phyloP scores from a whole-genome alignment of 2,113 vertebrate species.

The Bolborhynchus lineola region DNA sequence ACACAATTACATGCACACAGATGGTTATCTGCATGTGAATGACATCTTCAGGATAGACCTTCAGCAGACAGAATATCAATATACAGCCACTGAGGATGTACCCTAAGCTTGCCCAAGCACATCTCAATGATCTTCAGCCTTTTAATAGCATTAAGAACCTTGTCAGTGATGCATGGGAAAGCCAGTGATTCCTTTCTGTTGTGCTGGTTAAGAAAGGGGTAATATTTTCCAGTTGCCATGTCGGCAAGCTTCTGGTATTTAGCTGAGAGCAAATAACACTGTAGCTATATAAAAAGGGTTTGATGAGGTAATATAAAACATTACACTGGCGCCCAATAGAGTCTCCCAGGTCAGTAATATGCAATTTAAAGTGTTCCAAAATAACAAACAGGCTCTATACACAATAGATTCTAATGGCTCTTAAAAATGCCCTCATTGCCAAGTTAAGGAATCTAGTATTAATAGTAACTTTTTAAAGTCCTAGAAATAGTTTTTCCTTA shows the following conservation, averaged over 20 bases:
- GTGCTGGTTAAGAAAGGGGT: neutral
- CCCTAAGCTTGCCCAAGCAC: neutral
- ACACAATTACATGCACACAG: rapidly evolving
- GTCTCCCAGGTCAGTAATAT: constrained; percentile 37
- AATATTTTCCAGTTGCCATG: constrained; percentile 44
- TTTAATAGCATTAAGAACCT: neutral
- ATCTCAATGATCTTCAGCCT: neutral
- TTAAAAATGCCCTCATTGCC: neutral
- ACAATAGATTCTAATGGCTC: neutral
- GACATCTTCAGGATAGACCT: neutral
- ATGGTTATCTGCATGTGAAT: neutral
- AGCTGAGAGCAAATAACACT: constrained; percentile 55
- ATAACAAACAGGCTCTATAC: constrained; percentile 40
- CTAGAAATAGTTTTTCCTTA: neutral
- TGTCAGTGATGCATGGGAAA: neutral
- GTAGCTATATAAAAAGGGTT: constrained; percentile 49
- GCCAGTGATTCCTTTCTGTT: neutral
- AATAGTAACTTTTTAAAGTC: neutral
- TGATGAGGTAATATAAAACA: constrained; percentile 67
- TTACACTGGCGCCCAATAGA: constrained; percentile 26
- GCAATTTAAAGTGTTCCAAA: constrained; percentile 43
- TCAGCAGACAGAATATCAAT: neutral
- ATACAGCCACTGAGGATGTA: neutral
- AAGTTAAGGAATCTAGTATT: neutral
- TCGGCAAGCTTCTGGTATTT: constrained; percentile 44